Base-by-base conservation (phyloP, 2,888 invertebrate species). In the Spodoptera picta region DNA sequence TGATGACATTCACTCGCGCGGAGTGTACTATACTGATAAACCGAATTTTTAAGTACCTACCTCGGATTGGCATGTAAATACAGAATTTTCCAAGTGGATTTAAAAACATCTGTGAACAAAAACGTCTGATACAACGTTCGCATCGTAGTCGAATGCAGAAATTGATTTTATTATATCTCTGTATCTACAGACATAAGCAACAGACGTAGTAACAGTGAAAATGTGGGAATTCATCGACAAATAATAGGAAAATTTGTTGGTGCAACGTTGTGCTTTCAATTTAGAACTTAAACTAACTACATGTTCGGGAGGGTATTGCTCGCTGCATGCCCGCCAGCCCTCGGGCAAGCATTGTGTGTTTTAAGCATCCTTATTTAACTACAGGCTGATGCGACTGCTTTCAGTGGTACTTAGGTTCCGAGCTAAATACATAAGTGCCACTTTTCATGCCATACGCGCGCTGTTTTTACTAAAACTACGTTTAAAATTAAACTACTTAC, bases 301-400 rank as follows among this genome's bases (percentile, higher is more conserved):
- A 70, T 70, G 53, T 69, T 69, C 60, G 53, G 49, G 24, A 43
- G 55, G 45, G 63, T 56, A 68, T 57, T 60, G 46, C 44, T 46
- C 44, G 49, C 27, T 43, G 49, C 53, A 42, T 45, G 56, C 48
- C 53, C 50, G 71, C 50, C 45, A 27, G 50, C 48, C 52, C 49
- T 56, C 58, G 43, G 63, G 54, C 59, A 44, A 45, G 56, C 68
- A 72, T 72, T 72, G 68, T 72, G 56, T 60, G 55, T 60, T 70
- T 66, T 46, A 60, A 58, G 60, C 57, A 51, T 66, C 61, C 64
- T 72, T 72, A 67, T 71, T 70, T 70, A 55, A 36, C 36, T 41
- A 65, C 49, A 36, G 54, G 53, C 54, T 51, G 43, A 69, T 49
- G 47, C 24, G 64, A 51, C 41, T 69, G 56, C 57, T 68, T 47